phyloP scores from a whole-genome alignment of 2,113 vertebrate species.

The Ariopsis seemanni region DNA sequence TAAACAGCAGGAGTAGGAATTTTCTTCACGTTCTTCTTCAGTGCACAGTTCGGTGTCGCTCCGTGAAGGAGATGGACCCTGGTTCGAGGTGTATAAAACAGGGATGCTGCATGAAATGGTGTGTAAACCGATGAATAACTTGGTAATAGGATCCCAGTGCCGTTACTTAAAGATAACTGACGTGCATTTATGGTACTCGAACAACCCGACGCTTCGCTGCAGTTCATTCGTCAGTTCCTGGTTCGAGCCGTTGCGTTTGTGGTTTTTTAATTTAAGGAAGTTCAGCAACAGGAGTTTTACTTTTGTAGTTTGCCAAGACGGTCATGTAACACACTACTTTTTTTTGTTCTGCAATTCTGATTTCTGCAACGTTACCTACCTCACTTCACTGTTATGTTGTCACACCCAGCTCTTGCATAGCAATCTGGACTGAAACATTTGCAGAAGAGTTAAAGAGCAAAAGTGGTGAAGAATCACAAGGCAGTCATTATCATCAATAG shows the following conservation, averaged over 20 bases:
- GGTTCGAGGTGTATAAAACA: no score
- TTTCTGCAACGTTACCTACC: slow-evolving; percentile 11
- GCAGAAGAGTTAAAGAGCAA: neutral
- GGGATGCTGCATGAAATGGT: no score
- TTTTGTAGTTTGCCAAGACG: slow-evolving; percentile 5
- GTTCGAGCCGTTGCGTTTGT: slow-evolving; percentile 7
- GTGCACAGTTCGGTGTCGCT: no score
- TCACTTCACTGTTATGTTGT: slow-evolving; percentile 3
- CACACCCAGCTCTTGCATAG: slow-evolving; percentile 40
- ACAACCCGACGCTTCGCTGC: no score
- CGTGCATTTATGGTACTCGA: no score
- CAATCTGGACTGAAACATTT: neutral
- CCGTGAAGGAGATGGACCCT: no score
- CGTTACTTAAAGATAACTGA: no score
- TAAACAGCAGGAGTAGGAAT: no score
- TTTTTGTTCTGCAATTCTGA: neutral
- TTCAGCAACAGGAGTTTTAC: slow-evolving; percentile 1
- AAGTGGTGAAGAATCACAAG: neutral
- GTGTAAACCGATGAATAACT: no score
- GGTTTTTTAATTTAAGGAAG: neutral
- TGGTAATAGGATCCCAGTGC: no score
- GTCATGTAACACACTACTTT: slow-evolving; percentile 49
- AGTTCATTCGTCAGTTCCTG: neutral
- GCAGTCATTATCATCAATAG: neutral
- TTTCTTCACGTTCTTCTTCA: no score